Evolutionary conservation across 1,140 invertebrate species (phyloP).

Genomic region (Aphaenogaster ashmeadi): DNA sequence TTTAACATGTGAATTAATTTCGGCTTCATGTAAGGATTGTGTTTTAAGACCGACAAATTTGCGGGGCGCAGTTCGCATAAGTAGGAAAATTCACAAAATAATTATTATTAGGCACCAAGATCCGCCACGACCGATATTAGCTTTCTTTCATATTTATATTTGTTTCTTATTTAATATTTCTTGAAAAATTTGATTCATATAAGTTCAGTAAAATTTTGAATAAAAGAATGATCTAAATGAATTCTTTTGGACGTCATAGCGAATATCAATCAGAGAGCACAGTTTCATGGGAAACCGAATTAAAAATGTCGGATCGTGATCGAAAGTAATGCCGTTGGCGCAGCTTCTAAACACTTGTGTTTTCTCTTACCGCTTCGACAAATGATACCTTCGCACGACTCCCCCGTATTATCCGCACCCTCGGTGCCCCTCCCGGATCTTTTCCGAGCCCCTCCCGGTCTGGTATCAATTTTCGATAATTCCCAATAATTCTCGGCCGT

Average conservation of each 20-base stretch:
- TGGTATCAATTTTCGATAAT: constrained; percentile 60
- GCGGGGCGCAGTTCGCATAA: too few species aligned
- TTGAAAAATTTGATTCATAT: background rate
- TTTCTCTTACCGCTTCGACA: background rate
- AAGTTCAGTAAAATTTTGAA: background rate
- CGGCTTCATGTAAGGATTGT: too few species aligned
- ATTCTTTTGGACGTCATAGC: background rate
- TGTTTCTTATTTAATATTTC: too few species aligned
- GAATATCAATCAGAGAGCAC: background rate
- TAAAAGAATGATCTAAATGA: background rate
- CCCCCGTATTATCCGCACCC: background rate
- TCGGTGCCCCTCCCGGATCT: background rate
- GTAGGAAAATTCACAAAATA: too few species aligned
- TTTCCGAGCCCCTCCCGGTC: constrained; percentile 4
- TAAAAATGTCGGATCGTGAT: background rate
- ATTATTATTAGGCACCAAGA: too few species aligned
- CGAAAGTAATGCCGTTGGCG: background rate
- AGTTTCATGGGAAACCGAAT: background rate
- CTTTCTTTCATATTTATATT: too few species aligned
- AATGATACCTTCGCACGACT: constrained; percentile 36
- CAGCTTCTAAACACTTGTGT: background rate
- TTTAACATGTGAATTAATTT: too few species aligned
- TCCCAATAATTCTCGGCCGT: constrained; percentile 34
- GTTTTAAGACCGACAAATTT: too few species aligned
- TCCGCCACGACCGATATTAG: too few species aligned